Evolutionary conservation across 2,797 vertebrate genomes (phyloP), one percentile per base, ranked within the genome.

Genomic region (Falco cherrug): DNA sequence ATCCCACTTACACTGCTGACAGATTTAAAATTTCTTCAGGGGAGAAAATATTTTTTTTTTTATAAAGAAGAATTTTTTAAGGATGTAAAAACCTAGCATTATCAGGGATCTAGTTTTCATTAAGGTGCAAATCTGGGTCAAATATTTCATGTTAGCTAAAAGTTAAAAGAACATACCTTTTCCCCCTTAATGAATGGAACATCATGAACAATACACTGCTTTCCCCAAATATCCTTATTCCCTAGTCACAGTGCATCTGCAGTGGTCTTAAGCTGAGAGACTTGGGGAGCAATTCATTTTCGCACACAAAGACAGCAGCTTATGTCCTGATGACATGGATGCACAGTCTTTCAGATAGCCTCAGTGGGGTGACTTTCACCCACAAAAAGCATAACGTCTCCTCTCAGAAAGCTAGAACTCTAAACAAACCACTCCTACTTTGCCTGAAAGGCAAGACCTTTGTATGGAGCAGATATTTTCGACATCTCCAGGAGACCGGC

Each of bases 401-500:
- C 68, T 65, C 76, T 93, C 22, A 16, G 33, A 83, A 73, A 92
- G 71, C 69, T 37, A 48, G 17, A 13, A 29, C 41, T 85, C 65
- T 37, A 77, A 89, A 83, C 16, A 86, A 84, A 57, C 37, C 0
- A 0, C 33, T 90, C 81, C 67, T 63, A 26, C 77, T 63, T 37
- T 47, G 48, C 50, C 61, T 90, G 80, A 91, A 90, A 95, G 76
- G 65, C 79, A 67, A 82, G 90, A 82, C 65, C 83, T 88, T 84
- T 64, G 47, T 37, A 13, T 16, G 43, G 76, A 93, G 73, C 29
- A 79, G 91, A n/a, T 41, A 90, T 73, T 95, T 94, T 75, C 91
- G 79, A 37, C 63, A 81, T 78, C 94, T 95, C 87, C 80, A 57
- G 90, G 91, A 94, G 93, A 77, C 48, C 45, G 56, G 56, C 50